These are phyloP conservation scores for Napeogenes sylphis DNA, from an alignment of 2,888 invertebrate genomes.

Conservation along the genomic window DNA sequence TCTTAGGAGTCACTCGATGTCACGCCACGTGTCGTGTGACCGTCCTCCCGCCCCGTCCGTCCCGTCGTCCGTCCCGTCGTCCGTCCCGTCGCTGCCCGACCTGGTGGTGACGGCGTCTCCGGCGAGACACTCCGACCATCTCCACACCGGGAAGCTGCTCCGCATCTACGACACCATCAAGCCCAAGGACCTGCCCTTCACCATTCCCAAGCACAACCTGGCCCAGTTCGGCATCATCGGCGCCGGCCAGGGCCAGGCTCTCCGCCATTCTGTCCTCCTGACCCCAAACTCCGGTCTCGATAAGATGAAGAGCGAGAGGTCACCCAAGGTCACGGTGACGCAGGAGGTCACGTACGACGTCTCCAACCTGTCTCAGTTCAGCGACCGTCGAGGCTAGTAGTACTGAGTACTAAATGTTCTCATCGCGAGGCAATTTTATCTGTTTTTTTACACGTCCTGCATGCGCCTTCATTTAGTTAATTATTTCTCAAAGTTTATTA, in stretches of 20 bases:
- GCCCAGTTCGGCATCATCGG: slow-evolving; percentile 51
- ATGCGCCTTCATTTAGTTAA: slow-evolving; percentile 15
- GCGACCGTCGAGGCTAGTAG: slow-evolving; percentile 30
- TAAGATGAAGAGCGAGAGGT: slow-evolving; percentile 50
- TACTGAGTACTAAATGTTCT: slow-evolving; percentile 29
- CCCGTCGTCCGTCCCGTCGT: slow-evolving; percentile 48
- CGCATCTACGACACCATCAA: slow-evolving; percentile 67
- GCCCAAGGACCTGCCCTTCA: slow-evolving; percentile 60
- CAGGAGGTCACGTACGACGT: slow-evolving; percentile 43
- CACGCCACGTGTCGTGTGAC: slow-evolving; percentile 48
- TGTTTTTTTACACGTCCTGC: slow-evolving; percentile 7
- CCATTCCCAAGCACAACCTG: slow-evolving; percentile 63
- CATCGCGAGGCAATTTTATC: neutral
- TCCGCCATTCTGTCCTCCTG: slow-evolving; percentile 59
- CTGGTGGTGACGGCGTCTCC: slow-evolving; percentile 67
- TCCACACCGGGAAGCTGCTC: slow-evolving; percentile 61
- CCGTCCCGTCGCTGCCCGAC: slow-evolving; percentile 49
- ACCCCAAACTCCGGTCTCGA: slow-evolving; percentile 69
- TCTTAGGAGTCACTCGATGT: slow-evolving; percentile 82
- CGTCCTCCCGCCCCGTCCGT: slow-evolving; percentile 10
- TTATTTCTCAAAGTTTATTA: slow-evolving; percentile 26
- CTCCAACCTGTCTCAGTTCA: slow-evolving; percentile 30
- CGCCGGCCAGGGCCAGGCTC: slow-evolving; percentile 36
- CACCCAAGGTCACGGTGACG: slow-evolving; percentile 56
- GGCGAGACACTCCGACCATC: slow-evolving; percentile 47